Base-by-base conservation (phyloP, 2,113 vertebrate species). In the Trochalopteron elliotii region DNA sequence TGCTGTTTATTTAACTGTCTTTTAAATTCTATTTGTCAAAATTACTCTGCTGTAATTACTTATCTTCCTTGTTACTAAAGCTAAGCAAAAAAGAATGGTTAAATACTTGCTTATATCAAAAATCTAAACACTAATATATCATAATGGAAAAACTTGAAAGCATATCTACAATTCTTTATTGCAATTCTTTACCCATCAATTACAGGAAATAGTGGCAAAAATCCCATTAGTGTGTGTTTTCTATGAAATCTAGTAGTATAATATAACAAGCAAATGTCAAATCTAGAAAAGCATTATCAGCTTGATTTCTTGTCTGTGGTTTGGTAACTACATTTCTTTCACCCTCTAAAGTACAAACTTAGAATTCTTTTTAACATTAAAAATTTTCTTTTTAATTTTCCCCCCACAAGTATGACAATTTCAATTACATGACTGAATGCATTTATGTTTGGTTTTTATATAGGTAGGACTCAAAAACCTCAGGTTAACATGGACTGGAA, bases 21-120 rank as follows among this genome's bases (percentile, higher is more conserved):
- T 90, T 92, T 79, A 90, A 91, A 65, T 45, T 40, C 17, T 44
- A 71, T 91, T 96, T 96, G 50, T 92, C 63, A 96, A 80, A 83
- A 89, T 92, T 83, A 86, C 27, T 76, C 59, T 89, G 28, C 10
- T 93, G 69, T 49, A 83, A 70, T 55, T 61, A 11, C 12, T 80
- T 89, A 72, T 39, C n/a, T 47, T 81, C 64, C 24, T 77, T 22
- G 83, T 94, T 65, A 88, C 4, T 83, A 92, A 94, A 59, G 25
- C 39, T 57, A 88, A 17, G 18, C 39, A n/a, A 96, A 94, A 92
- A 92, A 61, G 28, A 49, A 7, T 61, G 9, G 39, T 93, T 93
- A 94, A 80, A 89, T 72, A 76, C 65, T 9, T 45, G 24, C 39
- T 91, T 91, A 27, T n/a, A 85, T 87, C 71, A 56, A 78, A 85